phyloP scores from a whole-genome alignment of 2,888 invertebrate species.

The Seira sanloemensis region DNA sequence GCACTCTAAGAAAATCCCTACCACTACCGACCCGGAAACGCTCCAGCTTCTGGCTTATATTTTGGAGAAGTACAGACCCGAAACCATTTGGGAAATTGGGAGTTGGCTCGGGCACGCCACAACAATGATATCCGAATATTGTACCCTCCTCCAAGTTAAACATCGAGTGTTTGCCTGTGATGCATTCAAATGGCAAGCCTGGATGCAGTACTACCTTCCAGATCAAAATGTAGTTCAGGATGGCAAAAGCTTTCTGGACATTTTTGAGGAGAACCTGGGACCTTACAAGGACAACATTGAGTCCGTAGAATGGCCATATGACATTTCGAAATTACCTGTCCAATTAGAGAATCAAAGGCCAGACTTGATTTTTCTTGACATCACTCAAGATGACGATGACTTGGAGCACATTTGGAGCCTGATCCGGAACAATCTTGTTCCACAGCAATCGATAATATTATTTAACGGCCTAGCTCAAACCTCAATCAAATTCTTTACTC shows the following conservation, averaged over 20 bases:
- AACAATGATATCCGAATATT: conserved; percentile 22
- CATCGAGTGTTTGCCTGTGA: conserved; percentile 62
- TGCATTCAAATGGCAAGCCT: conserved; percentile 60
- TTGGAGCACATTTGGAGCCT: conserved; percentile 58
- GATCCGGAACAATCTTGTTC: conserved; percentile 38
- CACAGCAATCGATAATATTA: conserved; percentile 53
- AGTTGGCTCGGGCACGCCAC: conserved; percentile 64
- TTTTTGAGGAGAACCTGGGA: conserved; percentile 29
- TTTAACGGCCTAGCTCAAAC: conserved; percentile 53
- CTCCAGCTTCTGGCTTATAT: conserved; percentile 57
- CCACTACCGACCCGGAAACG: conserved; percentile 61
- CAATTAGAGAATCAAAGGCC: conserved; percentile 50
- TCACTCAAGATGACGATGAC: conserved; percentile 60
- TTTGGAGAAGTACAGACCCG: conserved; percentile 29
- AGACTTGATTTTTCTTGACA: conserved; percentile 56
- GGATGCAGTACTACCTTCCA: conserved; percentile 48
- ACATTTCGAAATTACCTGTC: conserved; percentile 49
- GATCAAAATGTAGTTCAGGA: background rate
- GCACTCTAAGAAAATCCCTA: conserved; percentile 51
- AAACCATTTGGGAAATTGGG: conserved; percentile 65
- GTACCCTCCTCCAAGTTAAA: background rate
- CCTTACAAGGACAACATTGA: conserved; percentile 18
- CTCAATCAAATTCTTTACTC: conserved; percentile 57
- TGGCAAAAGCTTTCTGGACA: conserved; percentile 37
- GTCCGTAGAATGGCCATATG: conserved; percentile 59